Conservation (phyloP, 2,888 invertebrate genomes). For the Romanomermis culicivorax region DNA sequence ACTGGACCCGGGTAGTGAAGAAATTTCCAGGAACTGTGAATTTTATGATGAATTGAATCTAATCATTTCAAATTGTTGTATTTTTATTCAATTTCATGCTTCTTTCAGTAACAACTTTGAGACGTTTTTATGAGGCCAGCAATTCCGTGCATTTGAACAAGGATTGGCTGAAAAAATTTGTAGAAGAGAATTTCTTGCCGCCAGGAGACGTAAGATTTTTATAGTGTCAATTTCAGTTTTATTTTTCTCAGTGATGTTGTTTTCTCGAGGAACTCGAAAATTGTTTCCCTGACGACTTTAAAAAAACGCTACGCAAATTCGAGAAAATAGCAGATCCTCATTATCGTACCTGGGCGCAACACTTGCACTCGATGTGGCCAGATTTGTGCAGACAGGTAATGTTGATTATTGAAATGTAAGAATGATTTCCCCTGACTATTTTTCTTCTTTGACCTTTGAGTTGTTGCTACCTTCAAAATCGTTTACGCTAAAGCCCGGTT, state of each 20-base stretch:
- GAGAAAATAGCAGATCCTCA: slow-evolving; percentile 46
- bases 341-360: slow-evolving; percentile 47
- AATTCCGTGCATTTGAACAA: not conserved
- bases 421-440: no score
- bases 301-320: slow-evolving; percentile 45
- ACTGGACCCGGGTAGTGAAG: slow-evolving; percentile 17
- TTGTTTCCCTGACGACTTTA: slow-evolving; percentile 30
- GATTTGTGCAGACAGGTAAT: slow-evolving; percentile 27
- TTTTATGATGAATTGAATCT: no score
- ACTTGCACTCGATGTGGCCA: slow-evolving; percentile 32
- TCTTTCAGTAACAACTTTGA: not conserved
- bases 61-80: no score
- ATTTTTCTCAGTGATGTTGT: not conserved
- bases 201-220: not conserved
- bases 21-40: no score
- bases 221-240: not conserved
- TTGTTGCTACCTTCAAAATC: no score
- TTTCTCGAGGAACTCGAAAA: slow-evolving; percentile 20
- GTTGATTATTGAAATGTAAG: no score
- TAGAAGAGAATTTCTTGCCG: not conserved
- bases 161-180: not conserved
- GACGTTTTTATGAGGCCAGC: not conserved
- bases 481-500: no score
- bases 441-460: no score
- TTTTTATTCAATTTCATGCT: no score